Evolutionary conservation across 2,888 invertebrate genomes (phyloP).

Genomic region (Oxyteleia sp.): DNA sequence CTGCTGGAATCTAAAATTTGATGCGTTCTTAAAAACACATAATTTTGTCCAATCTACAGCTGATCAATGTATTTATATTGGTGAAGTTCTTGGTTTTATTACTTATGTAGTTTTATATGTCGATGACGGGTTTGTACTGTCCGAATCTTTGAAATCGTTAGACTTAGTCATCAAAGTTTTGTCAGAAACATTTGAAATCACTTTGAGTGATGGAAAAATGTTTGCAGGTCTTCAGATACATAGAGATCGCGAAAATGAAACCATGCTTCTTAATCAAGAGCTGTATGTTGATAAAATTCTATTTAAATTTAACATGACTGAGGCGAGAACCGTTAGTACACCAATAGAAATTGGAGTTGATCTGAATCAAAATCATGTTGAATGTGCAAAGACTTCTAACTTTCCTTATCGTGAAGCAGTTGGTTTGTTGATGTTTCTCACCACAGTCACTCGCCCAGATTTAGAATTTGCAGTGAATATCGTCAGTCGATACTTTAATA

Average conservation of each 20-base stretch:
- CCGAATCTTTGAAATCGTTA: background rate
- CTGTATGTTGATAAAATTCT: too few species aligned
- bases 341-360: background rate
- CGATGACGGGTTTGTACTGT: conserved; percentile 27
- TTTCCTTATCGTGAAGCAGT: conserved; percentile 59
- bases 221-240: too few species aligned
- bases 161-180: conserved; percentile 31
- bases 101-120: conserved; percentile 11
- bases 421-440: conserved; percentile 60
- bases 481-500: conserved; percentile 55
- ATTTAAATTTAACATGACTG: too few species aligned
- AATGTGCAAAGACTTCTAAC: too few species aligned
- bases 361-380: background rate
- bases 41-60: background rate
- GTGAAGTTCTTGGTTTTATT: background rate
- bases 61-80: background rate
- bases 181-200: conserved; percentile 45
- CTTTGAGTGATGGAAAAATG: background rate
- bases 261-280: too few species aligned
- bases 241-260: too few species aligned
- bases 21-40: too few species aligned
- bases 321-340: conserved; percentile 12
- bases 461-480: conserved; percentile 62
- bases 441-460: conserved; percentile 66
- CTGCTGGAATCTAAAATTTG: too few species aligned